Evolutionary conservation across 1,140 invertebrate genomes (phyloP), one percentile per base, ranked within the genome.

Genomic region (Mycetomoellerius zeteki): DNA sequence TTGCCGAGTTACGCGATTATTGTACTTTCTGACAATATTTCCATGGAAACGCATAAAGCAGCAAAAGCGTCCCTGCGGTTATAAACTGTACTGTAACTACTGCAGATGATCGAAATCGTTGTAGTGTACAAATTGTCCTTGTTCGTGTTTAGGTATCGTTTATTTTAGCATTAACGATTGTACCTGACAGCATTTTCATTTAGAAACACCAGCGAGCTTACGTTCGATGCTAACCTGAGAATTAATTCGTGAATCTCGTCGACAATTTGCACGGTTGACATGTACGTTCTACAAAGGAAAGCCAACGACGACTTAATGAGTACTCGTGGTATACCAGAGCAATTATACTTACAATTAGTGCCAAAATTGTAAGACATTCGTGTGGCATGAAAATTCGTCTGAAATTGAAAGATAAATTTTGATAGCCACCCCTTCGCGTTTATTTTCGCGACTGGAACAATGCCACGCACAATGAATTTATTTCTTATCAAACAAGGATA

Each of bases 351-450:
- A 37, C 33, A 37, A 37, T 37, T 37, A 86, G 60, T 67, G 56
- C 24, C 67, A 16, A 62, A 52, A 82, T 81, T 69, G 58, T 76
- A 71, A 77, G 60, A 62, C 54, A 85, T 90, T 90, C 80, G 75
- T 85, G 88, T 80, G 52, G 73, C 67, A 85, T 56, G 89, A 88
- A 88, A 90, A 88, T 90, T 54, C 85, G 58, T 24, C 52, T 24
- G 21, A 73, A 81, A 73, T 84, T 73, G 65, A 54, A 56, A 84
- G 85, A 27, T 50, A 82, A 86, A 86, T 90, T 89, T 89, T 77
- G 72, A 84, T 64, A 62, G 52, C 33, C 75, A 50, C 2, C 27
- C 19, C 21, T 65, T 65, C 19, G 56, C 54, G n/a, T 12, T 14
- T 73, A 82, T 33, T 50, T 50, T 52, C n/a, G 16, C 4, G 47